Evolutionary conservation across 2,797 vertebrate species (phyloP), one percentile per base, ranked within the genome.

Genomic region (Sorex maritimensis): DNA sequence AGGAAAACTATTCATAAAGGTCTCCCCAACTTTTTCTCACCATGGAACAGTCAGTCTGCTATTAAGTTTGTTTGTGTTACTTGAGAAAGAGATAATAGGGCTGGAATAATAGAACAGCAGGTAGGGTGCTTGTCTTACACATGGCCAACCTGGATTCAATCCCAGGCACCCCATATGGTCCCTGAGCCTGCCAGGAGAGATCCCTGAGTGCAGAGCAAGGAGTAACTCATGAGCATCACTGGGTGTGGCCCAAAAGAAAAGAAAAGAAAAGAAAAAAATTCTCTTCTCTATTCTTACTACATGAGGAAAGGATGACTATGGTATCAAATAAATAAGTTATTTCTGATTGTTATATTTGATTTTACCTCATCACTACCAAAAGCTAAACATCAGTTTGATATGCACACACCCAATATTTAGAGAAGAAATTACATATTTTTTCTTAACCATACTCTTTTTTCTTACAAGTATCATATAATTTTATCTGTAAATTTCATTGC

Each of bases 261-360:
- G 13, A 14, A 11, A 52, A 52, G 13, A 14, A 52, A 52, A 52
- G 13, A 52, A 14, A 52, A 52, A 52, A 58, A 82, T 92, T 13
- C 17, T 28, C 52, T 80, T 86, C 81, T 93, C 72, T 93, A 86
- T 85, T 72, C 87, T 90, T 90, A 77, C 68, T 81, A 75, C 19
- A 83, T 12, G 87, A 13, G 65, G 52, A 90, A 94, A 86, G 41
- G 88, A 90, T 93, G 86, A 68, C 75, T 28, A 61, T 72, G 55
- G 23, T 88, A 11, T 67, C 72, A 80, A 88, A 80, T 58, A 92
- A 93, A 93, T 80, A 88, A 82, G 69, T 79, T 46, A 67, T n/a
- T 68, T 30, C 90, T 94, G 38, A 93, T 82, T 94, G 94, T 95
- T 74, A 90, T 67, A 88, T 82, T 94, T 68, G 28, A 94, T 75